Percentiles rank a stretch among this genome's conserved stretches.
phyloP scores from a whole-genome alignment of 64 coral and sea anemone species.

The Platygyra sinensis region DNA sequence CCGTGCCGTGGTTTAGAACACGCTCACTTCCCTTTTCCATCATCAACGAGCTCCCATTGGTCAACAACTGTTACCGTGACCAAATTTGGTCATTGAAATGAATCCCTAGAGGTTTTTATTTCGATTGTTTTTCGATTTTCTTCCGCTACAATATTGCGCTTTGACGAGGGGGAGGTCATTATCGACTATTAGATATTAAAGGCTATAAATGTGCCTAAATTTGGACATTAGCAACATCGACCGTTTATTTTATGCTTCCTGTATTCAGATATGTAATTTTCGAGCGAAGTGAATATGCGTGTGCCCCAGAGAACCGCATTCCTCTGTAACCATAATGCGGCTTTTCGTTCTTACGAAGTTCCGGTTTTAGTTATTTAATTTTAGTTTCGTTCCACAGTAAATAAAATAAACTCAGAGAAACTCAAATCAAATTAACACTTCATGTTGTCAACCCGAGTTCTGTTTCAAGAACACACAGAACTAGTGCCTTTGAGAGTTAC shows the following conservation, averaged over 20 bases:
- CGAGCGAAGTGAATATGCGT: not conserved
- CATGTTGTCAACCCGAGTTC: not conserved
- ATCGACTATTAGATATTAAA: slow-evolving; percentile 20
- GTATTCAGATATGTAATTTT: not conserved
- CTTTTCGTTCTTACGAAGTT: not conserved
- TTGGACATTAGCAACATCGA: not conserved
- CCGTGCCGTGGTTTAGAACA: slow-evolving; percentile 11
- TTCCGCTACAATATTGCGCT: slow-evolving; percentile 16
- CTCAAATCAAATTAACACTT: not conserved
- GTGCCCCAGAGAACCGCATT: not conserved
- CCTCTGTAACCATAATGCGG: not conserved
- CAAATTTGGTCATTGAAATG: slow-evolving; percentile 4
- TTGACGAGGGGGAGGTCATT: not conserved
- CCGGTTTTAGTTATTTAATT: not conserved
- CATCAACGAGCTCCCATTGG: slow-evolving; percentile 9
- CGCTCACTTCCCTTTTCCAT: not conserved
- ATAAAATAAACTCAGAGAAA: not conserved
- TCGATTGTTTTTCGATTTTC: not conserved
- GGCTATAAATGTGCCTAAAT: not conserved
- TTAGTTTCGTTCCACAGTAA: not conserved
- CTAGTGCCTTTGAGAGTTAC: not conserved
- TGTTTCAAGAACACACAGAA: not conserved
- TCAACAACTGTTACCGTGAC: not conserved
- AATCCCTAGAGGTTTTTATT: not conserved
- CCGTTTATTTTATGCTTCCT: not conserved